phyloP scores from a whole-genome alignment of 2,888 invertebrate genomes.

The Seira ritae region DNA sequence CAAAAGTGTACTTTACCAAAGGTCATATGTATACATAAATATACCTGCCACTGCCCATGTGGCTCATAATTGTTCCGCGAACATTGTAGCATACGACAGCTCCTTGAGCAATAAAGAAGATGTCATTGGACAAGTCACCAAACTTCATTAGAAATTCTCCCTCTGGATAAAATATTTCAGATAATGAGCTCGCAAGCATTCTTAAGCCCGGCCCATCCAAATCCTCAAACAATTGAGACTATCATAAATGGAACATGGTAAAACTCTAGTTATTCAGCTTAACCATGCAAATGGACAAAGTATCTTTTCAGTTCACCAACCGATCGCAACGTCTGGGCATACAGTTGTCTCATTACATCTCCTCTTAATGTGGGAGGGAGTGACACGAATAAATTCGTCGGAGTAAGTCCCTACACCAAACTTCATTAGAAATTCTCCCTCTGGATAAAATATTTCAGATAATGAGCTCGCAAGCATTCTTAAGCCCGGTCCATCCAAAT shows the following conservation, averaged over 20 bases:
- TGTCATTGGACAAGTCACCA: slow-evolving; percentile 69
- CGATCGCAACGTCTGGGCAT: slow-evolving; percentile 50
- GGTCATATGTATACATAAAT: too few relatives aligned
- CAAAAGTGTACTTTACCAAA: not conserved
- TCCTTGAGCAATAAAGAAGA: slow-evolving; percentile 70
- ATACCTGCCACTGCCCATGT: slow-evolving; percentile 69
- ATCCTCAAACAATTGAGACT: slow-evolving; percentile 56
- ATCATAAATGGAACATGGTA: not conserved
- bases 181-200: slow-evolving; percentile 61
- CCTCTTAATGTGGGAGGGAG: slow-evolving; percentile 68
- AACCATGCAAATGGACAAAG: too few relatives aligned
- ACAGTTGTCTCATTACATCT: slow-evolving; percentile 69
- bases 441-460: slow-evolving; percentile 66
- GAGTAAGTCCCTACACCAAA: slow-evolving; percentile 67
- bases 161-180: slow-evolving; percentile 69
- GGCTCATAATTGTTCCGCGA: slow-evolving; percentile 66
- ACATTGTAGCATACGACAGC: slow-evolving; percentile 66
- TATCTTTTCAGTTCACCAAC: too few relatives aligned
- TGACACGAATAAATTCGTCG: slow-evolving; percentile 62
- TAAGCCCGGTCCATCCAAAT: slow-evolving; percentile 66
- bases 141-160: slow-evolving; percentile 70
- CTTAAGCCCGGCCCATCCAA: slow-evolving; percentile 68
- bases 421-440: slow-evolving; percentile 71
- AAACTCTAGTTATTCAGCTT: not conserved
- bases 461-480: slow-evolving; percentile 65